Base-by-base conservation (phyloP, 2,888 invertebrate species). In the Cataglyphis livida region DNA sequence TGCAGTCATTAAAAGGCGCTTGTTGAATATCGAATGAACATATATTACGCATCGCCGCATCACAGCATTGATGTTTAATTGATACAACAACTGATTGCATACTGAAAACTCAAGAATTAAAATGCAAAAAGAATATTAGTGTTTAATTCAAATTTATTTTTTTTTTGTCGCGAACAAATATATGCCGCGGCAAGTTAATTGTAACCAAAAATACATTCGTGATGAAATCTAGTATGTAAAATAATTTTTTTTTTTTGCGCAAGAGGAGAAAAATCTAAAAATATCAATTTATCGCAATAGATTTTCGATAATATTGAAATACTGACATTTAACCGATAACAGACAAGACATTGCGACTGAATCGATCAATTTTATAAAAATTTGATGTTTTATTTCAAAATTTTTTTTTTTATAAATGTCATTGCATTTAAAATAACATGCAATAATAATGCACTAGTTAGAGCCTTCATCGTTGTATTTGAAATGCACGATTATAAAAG, bases 11-110 rank as follows among this genome's bases (percentile, higher is more conserved):
- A 54, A 64, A 28, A 48, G n/a, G 4, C n/a, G n/a, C 28, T 62
- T 54, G 38, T 81, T 70, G 81, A 74, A 81, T 81, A 74, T 74
- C 62, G 62, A 73, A 81, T 48, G 38, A 81, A 28, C 41, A n/a
- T 73, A 62, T 41, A 71, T 74, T 81, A 62, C 51, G 35, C 44
- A 59, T 10, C 35, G 48, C 10, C 35, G 35, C 59, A 21, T 70
- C 41, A 32, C 70, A 25, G 35, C 25, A 59, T 59, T 41, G 25
- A 12, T 9, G 5, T 35, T 44, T 44, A 44, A 59, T 44, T 21
- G 35, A 32, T 57, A 32, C 21, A 32, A 28, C 21, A 32, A 18
- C 32, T 18, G 12, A 57, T 44, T 2, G 15, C 18, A 78, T n/a
- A 59, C n/a, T 21, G 44, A 28, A 79, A 79, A 44, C 2, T 70